A percentile compares a stretch with the other conserved stretches of the same genome.
phyloP scores from a whole-genome alignment of 2,113 vertebrate genomes.

The Crotalus viridis region DNA sequence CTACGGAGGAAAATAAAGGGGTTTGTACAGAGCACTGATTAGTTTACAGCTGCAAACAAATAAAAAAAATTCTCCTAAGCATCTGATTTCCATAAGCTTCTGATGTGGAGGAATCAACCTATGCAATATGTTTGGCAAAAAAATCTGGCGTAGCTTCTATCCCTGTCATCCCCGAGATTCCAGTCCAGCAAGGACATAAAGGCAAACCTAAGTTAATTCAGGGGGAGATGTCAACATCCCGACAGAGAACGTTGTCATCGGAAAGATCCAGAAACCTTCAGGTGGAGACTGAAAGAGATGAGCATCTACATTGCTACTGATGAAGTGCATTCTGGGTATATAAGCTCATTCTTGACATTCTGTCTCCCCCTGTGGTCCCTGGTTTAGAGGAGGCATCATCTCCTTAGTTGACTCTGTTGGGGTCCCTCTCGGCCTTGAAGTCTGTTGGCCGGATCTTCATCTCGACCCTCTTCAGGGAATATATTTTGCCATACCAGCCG shows the following conservation, averaged over 20 bases:
- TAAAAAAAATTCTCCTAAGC: neutral
- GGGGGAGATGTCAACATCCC: conserved; percentile 14
- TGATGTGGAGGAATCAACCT: conserved; percentile 28
- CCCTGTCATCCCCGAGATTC: neutral
- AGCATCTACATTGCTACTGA: neutral
- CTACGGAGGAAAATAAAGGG: conserved; percentile 42
- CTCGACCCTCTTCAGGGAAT: conserved; percentile 91
- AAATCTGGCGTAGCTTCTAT: neutral
- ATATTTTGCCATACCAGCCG: conserved; percentile 89
- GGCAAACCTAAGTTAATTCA: neutral
- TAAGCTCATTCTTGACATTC: neutral
- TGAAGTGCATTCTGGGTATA: neutral
- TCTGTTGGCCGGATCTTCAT: conserved; percentile 92
- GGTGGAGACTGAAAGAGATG: neutral
- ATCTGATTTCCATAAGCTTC: neutral
- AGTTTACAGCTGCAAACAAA: conserved; percentile 37
- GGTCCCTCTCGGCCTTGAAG: conserved; percentile 71
- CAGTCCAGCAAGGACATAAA: neutral
- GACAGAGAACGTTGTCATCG: conserved; percentile 8
- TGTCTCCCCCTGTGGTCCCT: neutral
- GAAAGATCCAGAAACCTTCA: neutral
- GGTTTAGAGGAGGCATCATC: neutral
- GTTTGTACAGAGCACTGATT: conserved; percentile 47
- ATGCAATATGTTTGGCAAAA: conserved; percentile 17
- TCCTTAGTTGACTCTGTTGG: neutral